Evolutionary conservation across 2,797 vertebrate species (phyloP).

Genomic region (Rhodeus uyekii): DNA sequence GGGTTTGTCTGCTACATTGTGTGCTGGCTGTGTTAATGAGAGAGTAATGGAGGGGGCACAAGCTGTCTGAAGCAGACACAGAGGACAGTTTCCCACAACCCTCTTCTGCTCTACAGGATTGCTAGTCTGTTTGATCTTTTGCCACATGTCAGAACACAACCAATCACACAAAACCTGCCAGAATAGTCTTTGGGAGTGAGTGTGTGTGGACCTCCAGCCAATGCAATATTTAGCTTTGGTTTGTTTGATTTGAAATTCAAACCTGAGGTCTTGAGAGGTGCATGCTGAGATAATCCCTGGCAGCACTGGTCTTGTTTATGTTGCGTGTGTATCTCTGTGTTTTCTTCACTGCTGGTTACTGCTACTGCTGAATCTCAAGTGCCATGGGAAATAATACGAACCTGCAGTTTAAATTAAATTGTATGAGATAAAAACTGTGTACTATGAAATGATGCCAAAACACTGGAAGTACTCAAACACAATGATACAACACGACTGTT

Average conservation of each 20-base stretch:
- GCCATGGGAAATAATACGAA: neutral
- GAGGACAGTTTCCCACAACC: conserved; percentile 37
- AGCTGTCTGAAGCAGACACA: conserved; percentile 31
- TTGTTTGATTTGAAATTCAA: conserved; percentile 41
- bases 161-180: conserved; percentile 8
- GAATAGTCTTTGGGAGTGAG: neutral
- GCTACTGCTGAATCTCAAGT: conserved; percentile 1
- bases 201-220: neutral
- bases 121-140: conserved; percentile 42
- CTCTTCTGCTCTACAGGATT: conserved; percentile 34
- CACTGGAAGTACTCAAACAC: neutral
- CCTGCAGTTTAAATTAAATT: neutral
- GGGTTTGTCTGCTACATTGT: conserved; percentile 23
- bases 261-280: conserved; percentile 20
- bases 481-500: neutral
- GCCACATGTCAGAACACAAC: conserved; percentile 40
- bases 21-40: conserved; percentile 35
- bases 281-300: conserved; percentile 7
- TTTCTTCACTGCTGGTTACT: neutral
- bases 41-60: conserved; percentile 38
- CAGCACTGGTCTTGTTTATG: neutral
- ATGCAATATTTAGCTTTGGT: conserved; percentile 24
- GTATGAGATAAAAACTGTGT: neutral
- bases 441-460: neutral
- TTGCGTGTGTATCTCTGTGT: neutral